These are phyloP conservation scores for Crenuchus spilurus DNA, from an alignment of 2,797 vertebrate species.

Conservation along the genomic window DNA sequence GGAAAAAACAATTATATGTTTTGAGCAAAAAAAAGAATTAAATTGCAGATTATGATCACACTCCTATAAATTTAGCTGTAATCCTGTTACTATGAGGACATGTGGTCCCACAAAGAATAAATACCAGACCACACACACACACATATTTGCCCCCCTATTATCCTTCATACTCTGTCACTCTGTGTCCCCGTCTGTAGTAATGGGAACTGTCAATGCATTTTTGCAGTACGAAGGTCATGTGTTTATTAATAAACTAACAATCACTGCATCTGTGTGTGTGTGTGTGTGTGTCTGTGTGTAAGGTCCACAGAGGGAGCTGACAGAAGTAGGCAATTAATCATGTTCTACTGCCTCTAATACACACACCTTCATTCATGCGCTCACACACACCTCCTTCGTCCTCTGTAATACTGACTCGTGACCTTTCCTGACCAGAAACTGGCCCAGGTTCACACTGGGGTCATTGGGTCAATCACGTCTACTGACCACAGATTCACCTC, in stretches of 20 bases:
- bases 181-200: background rate
- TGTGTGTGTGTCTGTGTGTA: slow-evolving; percentile 1
- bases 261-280: background rate
- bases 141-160: slow-evolving; percentile 1
- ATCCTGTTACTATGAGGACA: too few relatives aligned
- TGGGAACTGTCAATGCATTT: slow-evolving; percentile 10
- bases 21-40: too few relatives aligned
- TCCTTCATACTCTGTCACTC: background rate
- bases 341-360: slow-evolving; percentile 23
- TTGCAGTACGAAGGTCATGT: slow-evolving; percentile 41
- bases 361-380: slow-evolving; percentile 18
- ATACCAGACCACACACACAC: background rate
- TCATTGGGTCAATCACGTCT: slow-evolving; percentile 12
- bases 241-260: slow-evolving; percentile 51
- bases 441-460: slow-evolving; percentile 37
- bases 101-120: too few relatives aligned
- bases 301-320: slow-evolving; percentile 7
- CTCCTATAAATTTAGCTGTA: too few relatives aligned
- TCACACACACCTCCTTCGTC: background rate
- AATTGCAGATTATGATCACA: too few relatives aligned
- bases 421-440: slow-evolving; percentile 42
- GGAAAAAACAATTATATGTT: too few relatives aligned
- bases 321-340: slow-evolving; percentile 37
- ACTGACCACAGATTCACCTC: slow-evolving; percentile 29
- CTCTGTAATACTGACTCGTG: background rate